Conservation (phyloP, 1,140 invertebrate genomes). For the Condylostylus longicornis region DNA sequence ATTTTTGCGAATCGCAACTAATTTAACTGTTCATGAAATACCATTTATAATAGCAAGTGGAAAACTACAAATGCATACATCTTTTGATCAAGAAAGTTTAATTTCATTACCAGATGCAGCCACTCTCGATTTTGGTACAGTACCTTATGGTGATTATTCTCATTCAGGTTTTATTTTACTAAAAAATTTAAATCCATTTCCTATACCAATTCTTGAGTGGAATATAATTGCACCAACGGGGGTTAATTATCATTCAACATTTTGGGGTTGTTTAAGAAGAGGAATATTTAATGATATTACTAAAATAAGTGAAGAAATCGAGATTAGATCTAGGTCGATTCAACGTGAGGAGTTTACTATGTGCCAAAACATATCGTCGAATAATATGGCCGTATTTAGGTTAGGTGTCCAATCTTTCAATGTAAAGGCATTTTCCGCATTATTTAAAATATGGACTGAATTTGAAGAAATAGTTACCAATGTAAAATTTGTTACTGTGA, state of each 20-base stretch:
- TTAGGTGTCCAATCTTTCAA: conserved; percentile 51
- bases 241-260: conserved; percentile 18
- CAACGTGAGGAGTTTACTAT: conserved; percentile 10
- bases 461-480: conserved; percentile 51
- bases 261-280: conserved; percentile 15
- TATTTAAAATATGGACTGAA: conserved; percentile 56
- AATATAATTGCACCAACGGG: conserved; percentile 18
- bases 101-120: conserved; percentile 2
- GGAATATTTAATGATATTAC: not conserved
- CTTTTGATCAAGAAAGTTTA: conserved; percentile 11
- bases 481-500: conserved; percentile 44
- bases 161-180: conserved; percentile 19
- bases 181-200: conserved; percentile 24
- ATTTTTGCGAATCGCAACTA: conserved; percentile 16
- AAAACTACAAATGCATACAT: conserved; percentile 10
- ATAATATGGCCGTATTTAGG: conserved; percentile 50
- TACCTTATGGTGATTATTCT: conserved; percentile 22
- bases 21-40: conserved; percentile 20
- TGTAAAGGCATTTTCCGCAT: conserved; percentile 53
- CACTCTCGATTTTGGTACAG: conserved; percentile 21
- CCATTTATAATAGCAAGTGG: conserved; percentile 20
- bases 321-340: conserved; percentile 12
- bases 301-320: conserved; percentile 9
- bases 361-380: conserved; percentile 35
- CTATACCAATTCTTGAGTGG: conserved; percentile 24